Conservation (phyloP, 2,113 vertebrate genomes). For the cattle (Bos taurus) region ARS-UCD2.0 NC_037329.1:135726501-135727000, state of each 20-base stretch:
- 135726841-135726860: neutral
- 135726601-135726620: neutral
- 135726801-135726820: neutral
- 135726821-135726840: neutral
- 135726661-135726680: neutral
- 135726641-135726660: neutral
- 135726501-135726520: neutral
- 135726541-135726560: neutral
- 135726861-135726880: neutral
- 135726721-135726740: neutral
- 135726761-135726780: neutral
- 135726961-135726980: neutral
- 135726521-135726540: neutral
- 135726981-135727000: neutral
- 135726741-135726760: neutral
- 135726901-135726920: neutral
- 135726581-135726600: neutral
- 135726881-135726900: neutral
- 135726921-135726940: neutral
- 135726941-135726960: neutral
- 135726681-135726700: neutral
- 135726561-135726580: neutral
- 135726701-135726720: neutral
- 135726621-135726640: neutral
- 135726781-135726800: neutral